Conservation (phyloP, 2,797 vertebrate species). For the Lindbergichthys nudifrons region DNA sequence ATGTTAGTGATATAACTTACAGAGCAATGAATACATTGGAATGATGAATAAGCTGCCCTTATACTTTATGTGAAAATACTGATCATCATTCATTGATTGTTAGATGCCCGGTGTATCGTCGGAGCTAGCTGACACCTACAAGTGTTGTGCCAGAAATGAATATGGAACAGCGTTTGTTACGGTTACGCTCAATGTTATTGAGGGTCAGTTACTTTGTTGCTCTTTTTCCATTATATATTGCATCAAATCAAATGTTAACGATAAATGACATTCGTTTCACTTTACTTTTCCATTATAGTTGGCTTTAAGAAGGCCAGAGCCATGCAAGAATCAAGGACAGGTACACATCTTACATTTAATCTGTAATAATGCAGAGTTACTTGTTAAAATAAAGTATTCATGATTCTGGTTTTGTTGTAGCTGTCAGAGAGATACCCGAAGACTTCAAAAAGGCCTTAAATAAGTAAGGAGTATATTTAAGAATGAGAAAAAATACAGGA, state of each 20-base stretch:
- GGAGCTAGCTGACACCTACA: constrained; percentile 88
- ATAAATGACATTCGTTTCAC: not conserved
- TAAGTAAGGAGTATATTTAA: constrained; percentile 51
- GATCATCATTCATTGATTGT: constrained; percentile 30
- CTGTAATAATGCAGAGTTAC: not conserved
- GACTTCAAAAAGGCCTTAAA: constrained; percentile 86
- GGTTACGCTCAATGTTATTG: constrained; percentile 88
- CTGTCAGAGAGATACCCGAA: constrained; percentile 81
- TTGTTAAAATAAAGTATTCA: not conserved
- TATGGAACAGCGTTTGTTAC: constrained; percentile 89
- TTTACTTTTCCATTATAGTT: constrained; percentile 78
- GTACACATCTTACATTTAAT: constrained; percentile 58
- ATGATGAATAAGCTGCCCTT: not conserved
- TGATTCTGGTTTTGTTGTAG: constrained; percentile 69
- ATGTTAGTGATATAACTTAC: not conserved
- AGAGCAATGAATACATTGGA: not conserved
- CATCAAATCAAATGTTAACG: not conserved
- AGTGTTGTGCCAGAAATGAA: constrained; percentile 86
- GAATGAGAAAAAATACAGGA: not conserved
- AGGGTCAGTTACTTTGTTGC: constrained; percentile 78
- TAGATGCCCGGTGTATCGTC: constrained; percentile 85
- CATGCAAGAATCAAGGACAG: constrained; percentile 80
- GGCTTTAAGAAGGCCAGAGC: constrained; percentile 89
- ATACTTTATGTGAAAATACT: constrained; percentile 16
- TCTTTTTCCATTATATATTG: not conserved